Evolutionary conservation across 2,888 invertebrate genomes (phyloP), one percentile per base, ranked within the genome.

Genomic region (Xestia sexstrigata): DNA sequence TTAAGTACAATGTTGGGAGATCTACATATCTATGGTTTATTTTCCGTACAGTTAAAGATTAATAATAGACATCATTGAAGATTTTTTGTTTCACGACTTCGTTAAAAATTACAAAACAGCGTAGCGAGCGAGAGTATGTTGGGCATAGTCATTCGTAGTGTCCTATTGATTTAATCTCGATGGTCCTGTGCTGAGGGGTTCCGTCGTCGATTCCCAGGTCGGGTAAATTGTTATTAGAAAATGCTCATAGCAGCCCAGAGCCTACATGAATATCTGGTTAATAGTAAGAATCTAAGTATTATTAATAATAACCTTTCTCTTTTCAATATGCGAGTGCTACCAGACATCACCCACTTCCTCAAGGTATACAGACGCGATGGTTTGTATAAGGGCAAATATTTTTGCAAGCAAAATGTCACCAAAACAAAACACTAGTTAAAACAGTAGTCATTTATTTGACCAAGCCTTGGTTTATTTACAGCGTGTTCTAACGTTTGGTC

Each of bases 401-500:
- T 47, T 26, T 13, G 35, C 11, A 60, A 66, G 52, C 17, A 23
- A 52, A 66, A 58, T 47, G 39, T 55, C 42, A 8, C 15, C 26
- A n/a, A 45, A 82, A 67, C 60, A 62, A 52, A 82, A 67, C 30
- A 3, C 26, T 82, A 60, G n/a, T n/a, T n/a, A n/a, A n/a, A n/a
- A n/a, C n/a, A n/a, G 66, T 76, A 60, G 26, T 82, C 35, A n/a
- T 74, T 55, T 74, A 39, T 81, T 79, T 62, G 49, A 60, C 1
- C 58, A 78, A 63, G 35, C 39, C 58, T 26, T 67, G 20, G 45
- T 74, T 76, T 67, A 45, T 82, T 66, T 60, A 66, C 66, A 62
- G 49, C 58, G 81, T 49, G 58, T 58, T 75, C 55, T 60, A 35
- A 35, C 45, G 58, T 52, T 60, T 42, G 63, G 63, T 55, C 3